Base-by-base conservation (phyloP, 2,113 vertebrate genomes). In the Pteronura brasiliensis region DNA sequence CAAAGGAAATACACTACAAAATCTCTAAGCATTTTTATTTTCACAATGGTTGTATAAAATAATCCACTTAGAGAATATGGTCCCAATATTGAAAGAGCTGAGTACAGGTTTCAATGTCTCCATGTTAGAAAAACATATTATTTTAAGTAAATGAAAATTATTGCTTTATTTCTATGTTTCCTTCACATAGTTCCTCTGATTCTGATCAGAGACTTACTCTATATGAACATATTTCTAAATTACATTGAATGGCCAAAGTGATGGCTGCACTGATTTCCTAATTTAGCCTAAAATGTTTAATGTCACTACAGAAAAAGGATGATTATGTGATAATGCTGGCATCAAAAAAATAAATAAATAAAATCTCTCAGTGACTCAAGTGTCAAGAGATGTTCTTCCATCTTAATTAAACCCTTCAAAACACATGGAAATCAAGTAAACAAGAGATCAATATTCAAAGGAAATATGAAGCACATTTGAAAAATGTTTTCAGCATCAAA, bases 401-500 rank as follows among this genome's bases (percentile, higher is more conserved):
- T 52, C 63, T 88, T 86, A 90, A 92, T 71, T 88, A 85, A 97
- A 25, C 10, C 36, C 71, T 97, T 89, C 82, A 80, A 95, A 97
- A 96, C 20, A 69, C 13, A 77, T 4, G 63, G 82, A 86, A 92
- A 94, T 93, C 93, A 88, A 80, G 31, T 79, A 91, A 8, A 2
- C 39, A 79, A 82, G 31, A 63, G 27, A 81, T 9, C 67, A 27
- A 42, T 31, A 97, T 67, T 90, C 94, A 88, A 55, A n/a, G 82
- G 29, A 65, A 96, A 80, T 85, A 27, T 2, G 92, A 95, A 85
- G 7, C 67, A 79, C 29, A 71, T 67, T 76, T 90, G 61, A 96
- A 98, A 97, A 57, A 55, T 94, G 72, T 89, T 94, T 98, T 88
- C 90, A 72, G 77, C 6, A 92, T 92, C 97, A 91, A 55, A 67